A percentile compares a stretch with the other conserved stretches of the same genome.
These are phyloP conservation scores for Fundulus diaphanus DNA, from an alignment of 2,797 vertebrate genomes.

Conservation along the genomic window DNA sequence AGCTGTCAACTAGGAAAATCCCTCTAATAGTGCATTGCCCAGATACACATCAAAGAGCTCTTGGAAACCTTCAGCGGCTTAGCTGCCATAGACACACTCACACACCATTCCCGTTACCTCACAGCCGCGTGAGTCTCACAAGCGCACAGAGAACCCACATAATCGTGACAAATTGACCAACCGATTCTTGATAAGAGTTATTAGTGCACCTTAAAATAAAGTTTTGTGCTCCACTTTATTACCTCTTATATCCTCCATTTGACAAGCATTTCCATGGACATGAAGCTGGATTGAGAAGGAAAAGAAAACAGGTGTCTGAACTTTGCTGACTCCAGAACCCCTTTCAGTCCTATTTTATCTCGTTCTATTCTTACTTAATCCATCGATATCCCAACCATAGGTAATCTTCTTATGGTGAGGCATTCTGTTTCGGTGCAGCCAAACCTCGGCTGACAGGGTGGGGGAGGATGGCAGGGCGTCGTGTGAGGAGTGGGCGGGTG, in stretches of 20 bases:
- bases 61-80: slow-evolving; percentile 90
- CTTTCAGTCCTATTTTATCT: slow-evolving; percentile 79
- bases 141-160: slow-evolving; percentile 38
- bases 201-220: not conserved
- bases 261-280: slow-evolving; percentile 50
- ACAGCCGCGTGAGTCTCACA: slow-evolving; percentile 34
- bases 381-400: slow-evolving; percentile 82
- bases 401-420: slow-evolving; percentile 85
- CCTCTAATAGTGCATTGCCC: slow-evolving; percentile 88
- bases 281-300: slow-evolving; percentile 31
- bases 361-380: slow-evolving; percentile 85
- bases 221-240: slow-evolving; percentile 20
- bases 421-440: slow-evolving; percentile 81
- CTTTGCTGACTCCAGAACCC: slow-evolving; percentile 75
- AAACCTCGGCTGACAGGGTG: slow-evolving; percentile 77
- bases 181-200: not conserved
- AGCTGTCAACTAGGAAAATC: slow-evolving; percentile 90
- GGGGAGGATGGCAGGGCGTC: slow-evolving; percentile 50
- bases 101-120: slow-evolving; percentile 58
- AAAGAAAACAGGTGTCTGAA: slow-evolving; percentile 80
- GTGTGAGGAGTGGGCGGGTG: slow-evolving; percentile 45
- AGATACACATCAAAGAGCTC: slow-evolving; percentile 95
- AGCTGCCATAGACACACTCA: slow-evolving; percentile 76
- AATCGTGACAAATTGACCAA: slow-evolving; percentile 57
- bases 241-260: slow-evolving; percentile 13